Percentiles rank a stretch among this genome's conserved stretches.
Conservation (phyloP, 1,140 invertebrate species). For the Acromyrmex heyeri region DNA sequence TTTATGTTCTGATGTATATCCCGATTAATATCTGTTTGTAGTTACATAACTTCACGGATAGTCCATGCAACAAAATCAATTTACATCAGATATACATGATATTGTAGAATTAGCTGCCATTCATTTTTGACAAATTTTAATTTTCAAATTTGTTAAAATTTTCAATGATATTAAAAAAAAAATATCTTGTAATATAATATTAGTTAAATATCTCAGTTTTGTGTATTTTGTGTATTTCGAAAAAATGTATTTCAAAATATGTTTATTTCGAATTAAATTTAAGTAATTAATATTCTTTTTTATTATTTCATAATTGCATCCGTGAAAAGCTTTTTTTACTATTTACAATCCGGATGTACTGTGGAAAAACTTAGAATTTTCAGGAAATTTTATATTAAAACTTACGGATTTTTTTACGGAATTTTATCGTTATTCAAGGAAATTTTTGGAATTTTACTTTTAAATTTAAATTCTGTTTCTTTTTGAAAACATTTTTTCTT, state of each 20-base stretch:
- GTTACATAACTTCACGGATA: not conserved
- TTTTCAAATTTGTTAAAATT: not conserved
- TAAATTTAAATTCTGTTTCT: too few relatives aligned
- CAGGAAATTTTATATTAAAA: too few relatives aligned
- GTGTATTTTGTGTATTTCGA: not conserved
- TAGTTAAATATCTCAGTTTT: not conserved
- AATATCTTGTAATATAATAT: not conserved
- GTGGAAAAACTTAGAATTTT: too few relatives aligned
- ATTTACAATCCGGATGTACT: not conserved
- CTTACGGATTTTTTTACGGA: too few relatives aligned
- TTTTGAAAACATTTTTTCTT: too few relatives aligned
- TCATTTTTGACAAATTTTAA: not conserved
- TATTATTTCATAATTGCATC: not conserved
- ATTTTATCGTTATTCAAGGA: too few relatives aligned
- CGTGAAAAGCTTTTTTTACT: not conserved
- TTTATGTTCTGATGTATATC: not conserved
- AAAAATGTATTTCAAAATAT: not conserved
- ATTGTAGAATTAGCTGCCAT: not conserved
- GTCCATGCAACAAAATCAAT: not conserved
- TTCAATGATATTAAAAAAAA: not conserved
- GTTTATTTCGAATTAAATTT: not conserved
- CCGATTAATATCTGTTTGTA: constrained; percentile 5
- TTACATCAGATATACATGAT: not conserved
- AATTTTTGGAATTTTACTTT: too few relatives aligned
- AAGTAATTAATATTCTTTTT: not conserved